Base-by-base conservation (phyloP, 1,140 invertebrate species). In the Nilaparvata lugens region DNA sequence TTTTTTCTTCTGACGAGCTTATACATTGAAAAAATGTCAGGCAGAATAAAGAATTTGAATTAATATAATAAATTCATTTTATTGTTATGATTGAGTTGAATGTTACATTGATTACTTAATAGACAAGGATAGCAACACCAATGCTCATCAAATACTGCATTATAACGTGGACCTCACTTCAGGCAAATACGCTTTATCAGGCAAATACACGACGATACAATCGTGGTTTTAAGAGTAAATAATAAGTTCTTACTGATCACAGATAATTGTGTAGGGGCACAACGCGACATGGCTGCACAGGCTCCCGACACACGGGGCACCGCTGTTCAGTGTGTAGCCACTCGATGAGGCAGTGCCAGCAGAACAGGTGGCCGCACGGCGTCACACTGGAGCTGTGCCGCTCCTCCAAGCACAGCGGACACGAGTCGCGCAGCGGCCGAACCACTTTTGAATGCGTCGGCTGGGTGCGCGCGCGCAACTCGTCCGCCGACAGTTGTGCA, bases 291-390 rank as follows among this genome's bases (percentile, higher is more conserved):
- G 79, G 72, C 40, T 69, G 52, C 31, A 84, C 73, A 35, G 72
- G 72, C 62, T 87, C 84, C 62, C 86, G 73, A 64, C 87, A 89
- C 1, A 87, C 65, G 0, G 87, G 87, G 73, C 87, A 89, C 65
- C 83, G 78, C 42, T 79, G 74, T 69, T 82, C 83, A 28, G 75
- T 78, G 54, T 80, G 76, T 31, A 88, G 71, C 84, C 87, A 88
- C 62, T 86, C 80, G 11, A 82, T 74, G 43, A 90, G 82, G 70
- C 93, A 96, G 28, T 78, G 73, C 88, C 92, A 93, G 71, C 93
- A 96, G 71, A 92, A 96, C 19, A 95, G 73, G 78, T 96, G 92
- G 0, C 93, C 92, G 77, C 93, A 96, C 2, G 84, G 81, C 13
- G 91, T 88, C 0, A 85, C 74, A 65, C 85, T 85, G 0, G 82